Evolutionary conservation across 2,888 invertebrate genomes (phyloP), one percentile per base, ranked within the genome.

Genomic region (Bugulina stolonifera): DNA sequence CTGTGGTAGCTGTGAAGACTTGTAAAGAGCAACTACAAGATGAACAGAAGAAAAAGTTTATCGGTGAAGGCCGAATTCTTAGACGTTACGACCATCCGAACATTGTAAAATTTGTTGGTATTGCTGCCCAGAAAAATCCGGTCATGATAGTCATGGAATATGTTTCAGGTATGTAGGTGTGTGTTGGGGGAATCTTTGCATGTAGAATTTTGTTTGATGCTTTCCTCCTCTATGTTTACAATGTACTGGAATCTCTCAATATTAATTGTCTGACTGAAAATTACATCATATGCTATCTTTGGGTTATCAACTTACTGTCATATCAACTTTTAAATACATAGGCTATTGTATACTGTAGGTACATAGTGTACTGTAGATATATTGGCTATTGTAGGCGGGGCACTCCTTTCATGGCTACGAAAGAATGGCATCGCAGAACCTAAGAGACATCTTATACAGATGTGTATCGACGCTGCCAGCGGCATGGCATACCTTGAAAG

Each of bases 61-160:
- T 97, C 52, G 94, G 94, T 83, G 97, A 97, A 83, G 96, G 96
- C 0, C 88, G 96, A 77, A 96, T 97, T 77, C 87, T 97, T 22
- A 95, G 96, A 83, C 95, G 95, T 84, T 97, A 97, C 84, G 92
- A 95, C 84, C 97, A 97, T 85, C 93, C 94, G 0, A 97, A 97
- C 86, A 93, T 97, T 76, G 97, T 97, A 54, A 90, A 93, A 81
- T 89, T 98, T 54, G 95, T 96, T 78, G 98, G 98, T 35, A 96
- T 98, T 78, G 97, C 96, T 79, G 96, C 96, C 75, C 96, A 96
- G 85, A 93, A 95, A 81, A 95, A 96, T 80, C 98, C 98, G 0
- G 95, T 98, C 73, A 96, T 97, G 95, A 96, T 98, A 80, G 95
- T 98, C 43, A 97, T 98, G 97, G 98, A 98, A 86, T 88, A 94